These are phyloP conservation scores for Hypercompe scribonia DNA, from an alignment of 2,888 invertebrate genomes.

Conservation along the genomic window DNA sequence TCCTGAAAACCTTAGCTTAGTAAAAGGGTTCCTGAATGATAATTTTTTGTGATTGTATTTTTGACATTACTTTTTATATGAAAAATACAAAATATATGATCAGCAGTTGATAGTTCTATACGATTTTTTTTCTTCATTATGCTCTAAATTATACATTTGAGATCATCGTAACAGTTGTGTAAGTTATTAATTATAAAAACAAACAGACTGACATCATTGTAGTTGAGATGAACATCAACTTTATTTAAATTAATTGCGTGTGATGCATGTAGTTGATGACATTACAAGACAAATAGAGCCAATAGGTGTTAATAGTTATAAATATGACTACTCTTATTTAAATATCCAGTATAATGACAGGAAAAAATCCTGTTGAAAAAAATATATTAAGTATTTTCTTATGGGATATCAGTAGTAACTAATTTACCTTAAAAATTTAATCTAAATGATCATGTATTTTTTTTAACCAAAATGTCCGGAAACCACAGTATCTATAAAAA, in stretches of 20 bases:
- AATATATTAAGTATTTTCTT: too few relatives aligned
- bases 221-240: conserved; percentile 27
- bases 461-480: not conserved
- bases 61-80: too few relatives aligned
- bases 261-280: conserved; percentile 8
- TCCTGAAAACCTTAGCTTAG: too few relatives aligned
- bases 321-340: not conserved
- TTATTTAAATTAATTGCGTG: conserved; percentile 17
- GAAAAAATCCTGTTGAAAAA: too few relatives aligned
- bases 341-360: too few relatives aligned
- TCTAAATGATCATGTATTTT: not conserved
- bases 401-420: too few relatives aligned
- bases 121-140: too few relatives aligned
- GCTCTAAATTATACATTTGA: too few relatives aligned
- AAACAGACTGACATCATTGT: conserved; percentile 46
- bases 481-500: not conserved
- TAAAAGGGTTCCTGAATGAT: too few relatives aligned
- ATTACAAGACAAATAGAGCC: not conserved
- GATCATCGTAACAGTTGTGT: conserved; percentile 39
- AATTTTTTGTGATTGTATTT: too few relatives aligned
- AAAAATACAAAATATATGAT: too few relatives aligned
- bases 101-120: too few relatives aligned
- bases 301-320: not conserved
- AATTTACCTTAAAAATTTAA: not conserved
- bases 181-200: conserved; percentile 45